Evolutionary conservation across 2,888 invertebrate species (phyloP).

Genomic region (Idaea aversata): DNA sequence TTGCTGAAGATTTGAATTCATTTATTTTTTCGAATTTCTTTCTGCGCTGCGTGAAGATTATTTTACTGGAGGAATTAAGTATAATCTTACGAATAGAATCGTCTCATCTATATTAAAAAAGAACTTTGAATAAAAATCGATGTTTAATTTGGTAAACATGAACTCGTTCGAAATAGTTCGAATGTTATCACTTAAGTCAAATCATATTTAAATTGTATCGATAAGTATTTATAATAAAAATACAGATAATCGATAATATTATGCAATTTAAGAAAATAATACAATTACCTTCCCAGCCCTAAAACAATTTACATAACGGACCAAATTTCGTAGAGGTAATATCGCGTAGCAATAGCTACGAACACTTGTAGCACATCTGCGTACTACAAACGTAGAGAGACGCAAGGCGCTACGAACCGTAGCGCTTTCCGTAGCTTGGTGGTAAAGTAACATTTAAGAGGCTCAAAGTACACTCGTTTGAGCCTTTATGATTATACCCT

Average conservation of each 20-base stretch:
- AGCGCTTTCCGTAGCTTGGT: not conserved
- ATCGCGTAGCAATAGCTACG: not conserved
- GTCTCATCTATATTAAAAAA: too few species aligned
- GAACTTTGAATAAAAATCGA: too few species aligned
- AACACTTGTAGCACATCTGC: not conserved
- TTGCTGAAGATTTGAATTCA: not conserved
- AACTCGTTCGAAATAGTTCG: too few species aligned
- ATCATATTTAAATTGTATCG: too few species aligned
- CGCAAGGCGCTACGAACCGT: conserved; percentile 1
- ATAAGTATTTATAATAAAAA: too few species aligned
- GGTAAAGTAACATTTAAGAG: not conserved
- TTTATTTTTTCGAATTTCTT: not conserved
- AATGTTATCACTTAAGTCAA: too few species aligned
- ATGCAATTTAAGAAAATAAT: not conserved
- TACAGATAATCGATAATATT: not conserved
- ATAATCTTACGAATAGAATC: not conserved
- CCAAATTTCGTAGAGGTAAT: conserved; percentile 8
- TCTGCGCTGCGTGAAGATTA: not conserved
- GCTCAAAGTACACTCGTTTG: not conserved
- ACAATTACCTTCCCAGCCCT: not conserved
- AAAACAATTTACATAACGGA: not conserved
- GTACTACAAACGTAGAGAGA: not conserved
- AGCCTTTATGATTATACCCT: not conserved
- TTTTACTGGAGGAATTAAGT: not conserved
- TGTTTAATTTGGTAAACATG: too few species aligned